Evolutionary conservation across 2,113 vertebrate genomes (phyloP).

Genomic region (Terrapene triunguis): DNA sequence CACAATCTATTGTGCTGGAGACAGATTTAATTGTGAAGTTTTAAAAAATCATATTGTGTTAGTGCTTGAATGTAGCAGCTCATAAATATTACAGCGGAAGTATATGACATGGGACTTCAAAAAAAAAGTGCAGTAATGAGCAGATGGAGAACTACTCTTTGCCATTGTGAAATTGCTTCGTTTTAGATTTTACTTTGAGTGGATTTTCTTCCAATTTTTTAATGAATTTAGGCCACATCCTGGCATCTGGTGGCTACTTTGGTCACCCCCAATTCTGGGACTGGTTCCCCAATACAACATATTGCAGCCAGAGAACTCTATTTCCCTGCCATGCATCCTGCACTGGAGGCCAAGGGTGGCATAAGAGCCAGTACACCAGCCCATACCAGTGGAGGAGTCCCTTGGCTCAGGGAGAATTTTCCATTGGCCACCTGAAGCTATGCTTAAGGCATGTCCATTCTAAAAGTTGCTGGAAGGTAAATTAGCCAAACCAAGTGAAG

Average conservation of each 20-base stretch:
- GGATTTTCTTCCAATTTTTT: neutral
- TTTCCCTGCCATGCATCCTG: neutral
- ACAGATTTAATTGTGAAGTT: neutral
- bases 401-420: neutral
- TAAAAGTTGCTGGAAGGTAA: neutral
- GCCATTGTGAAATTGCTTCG: neutral
- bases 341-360: neutral
- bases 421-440: neutral
- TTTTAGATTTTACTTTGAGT: neutral
- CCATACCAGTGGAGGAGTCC: neutral
- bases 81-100: neutral
- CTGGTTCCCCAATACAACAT: neutral
- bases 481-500: neutral
- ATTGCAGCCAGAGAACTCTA: neutral
- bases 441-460: neutral
- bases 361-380: neutral
- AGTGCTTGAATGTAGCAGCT: neutral
- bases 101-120: neutral
- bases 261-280: neutral
- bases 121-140: neutral
- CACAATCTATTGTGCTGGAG: neutral
- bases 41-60: neutral
- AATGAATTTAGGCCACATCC: neutral
- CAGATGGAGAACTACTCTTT: neutral
- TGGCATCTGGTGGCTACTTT: neutral